These are phyloP conservation scores for Melinopterus prodromus DNA, from an alignment of 2,888 invertebrate species.

Conservation along the genomic window DNA sequence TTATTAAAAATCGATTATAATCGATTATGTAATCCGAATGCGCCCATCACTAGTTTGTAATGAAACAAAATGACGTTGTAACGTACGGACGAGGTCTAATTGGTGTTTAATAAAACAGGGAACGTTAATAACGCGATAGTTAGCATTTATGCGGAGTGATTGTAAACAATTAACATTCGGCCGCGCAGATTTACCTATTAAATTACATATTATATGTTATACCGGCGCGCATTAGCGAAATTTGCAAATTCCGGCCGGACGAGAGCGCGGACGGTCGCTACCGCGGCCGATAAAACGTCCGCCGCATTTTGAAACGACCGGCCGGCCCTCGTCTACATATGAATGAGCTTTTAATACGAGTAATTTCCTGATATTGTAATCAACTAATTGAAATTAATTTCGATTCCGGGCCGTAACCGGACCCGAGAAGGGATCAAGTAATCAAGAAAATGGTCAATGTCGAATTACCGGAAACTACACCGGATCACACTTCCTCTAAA, in stretches of 20 bases:
- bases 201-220: slow-evolving; percentile 8
- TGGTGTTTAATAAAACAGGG: neutral
- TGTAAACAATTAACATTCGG: slow-evolving; percentile 10
- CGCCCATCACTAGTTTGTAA: too few species aligned
- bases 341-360: slow-evolving; percentile 8
- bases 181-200: neutral
- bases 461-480: slow-evolving; percentile 28
- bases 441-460: slow-evolving; percentile 31
- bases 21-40: too few species aligned
- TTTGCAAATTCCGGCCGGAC: neutral
- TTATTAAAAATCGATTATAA: too few species aligned
- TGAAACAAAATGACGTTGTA: neutral
- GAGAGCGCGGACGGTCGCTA: neutral
- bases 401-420: slow-evolving; percentile 13
- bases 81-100: neutral
- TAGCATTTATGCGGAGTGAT: neutral
- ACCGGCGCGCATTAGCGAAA: neutral
- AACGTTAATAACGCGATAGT: neutral
- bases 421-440: slow-evolving; percentile 29
- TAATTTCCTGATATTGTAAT: slow-evolving; percentile 23
- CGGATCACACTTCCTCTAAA: slow-evolving; percentile 26
- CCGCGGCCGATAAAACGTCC: neutral
- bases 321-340: neutral
- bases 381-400: slow-evolving; percentile 27
- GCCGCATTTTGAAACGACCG: neutral